Evolutionary conservation across 2,113 vertebrate species (phyloP).

Genomic region (Emydura subglobosa): DNA sequence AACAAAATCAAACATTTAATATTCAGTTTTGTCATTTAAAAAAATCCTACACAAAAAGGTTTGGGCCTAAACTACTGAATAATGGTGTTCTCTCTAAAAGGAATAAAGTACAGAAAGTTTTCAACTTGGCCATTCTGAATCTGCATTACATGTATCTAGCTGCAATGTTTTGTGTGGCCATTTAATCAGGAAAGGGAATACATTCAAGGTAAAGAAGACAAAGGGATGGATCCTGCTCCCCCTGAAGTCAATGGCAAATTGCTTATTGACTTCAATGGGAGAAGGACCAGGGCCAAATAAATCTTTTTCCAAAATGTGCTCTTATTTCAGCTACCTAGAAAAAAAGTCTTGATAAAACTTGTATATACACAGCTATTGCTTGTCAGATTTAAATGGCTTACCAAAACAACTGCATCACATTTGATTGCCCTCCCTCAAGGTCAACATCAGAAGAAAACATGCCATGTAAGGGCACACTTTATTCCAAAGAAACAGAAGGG

Average conservation of each 20-base stretch:
- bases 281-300: conserved; percentile 46
- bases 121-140: background rate
- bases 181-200: conserved; percentile 40
- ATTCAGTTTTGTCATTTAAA: background rate
- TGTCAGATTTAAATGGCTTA: conserved; percentile 49
- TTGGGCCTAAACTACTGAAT: background rate
- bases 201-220: conserved; percentile 18
- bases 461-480: background rate
- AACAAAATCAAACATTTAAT: background rate
- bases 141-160: background rate
- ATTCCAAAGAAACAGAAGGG: background rate
- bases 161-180: conserved; percentile 8
- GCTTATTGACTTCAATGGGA: background rate
- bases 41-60: background rate
- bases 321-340: conserved; percentile 18
- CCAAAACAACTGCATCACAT: background rate
- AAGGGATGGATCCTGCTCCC: conserved; percentile 28
- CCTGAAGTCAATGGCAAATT: conserved; percentile 50
- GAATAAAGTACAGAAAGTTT: conserved; percentile 14
- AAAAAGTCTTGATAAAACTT: conserved; percentile 20
- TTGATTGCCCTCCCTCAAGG: conserved; percentile 25
- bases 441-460: conserved; percentile 4
- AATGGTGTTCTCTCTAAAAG: background rate
- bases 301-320: conserved; percentile 29
- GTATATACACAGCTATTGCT: conserved; percentile 8